Percentiles rank a stretch among this genome's conserved stretches.
Conservation (phyloP, 2,797 vertebrate genomes). For the Leptatherina wallacei region DNA sequence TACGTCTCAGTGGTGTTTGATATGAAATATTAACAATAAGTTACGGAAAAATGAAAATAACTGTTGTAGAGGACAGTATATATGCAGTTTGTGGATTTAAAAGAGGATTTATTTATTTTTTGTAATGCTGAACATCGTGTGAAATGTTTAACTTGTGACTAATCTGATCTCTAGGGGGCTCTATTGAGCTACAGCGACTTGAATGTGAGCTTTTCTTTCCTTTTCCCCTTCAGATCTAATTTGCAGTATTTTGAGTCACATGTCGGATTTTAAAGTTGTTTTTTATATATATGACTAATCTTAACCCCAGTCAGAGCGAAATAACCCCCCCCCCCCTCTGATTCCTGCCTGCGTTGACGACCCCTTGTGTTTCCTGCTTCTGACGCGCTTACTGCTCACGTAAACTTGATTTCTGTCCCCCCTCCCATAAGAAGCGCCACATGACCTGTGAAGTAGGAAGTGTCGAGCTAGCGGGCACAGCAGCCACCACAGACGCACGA, state of each 20-base stretch:
- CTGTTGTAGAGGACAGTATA: background rate
- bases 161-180: background rate
- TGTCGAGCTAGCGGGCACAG: conserved; percentile 53
- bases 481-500: conserved; percentile 21
- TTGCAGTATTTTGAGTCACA: background rate
- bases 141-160: background rate
- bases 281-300: background rate
- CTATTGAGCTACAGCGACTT: background rate
- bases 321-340: background rate
- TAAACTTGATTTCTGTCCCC: conserved; percentile 13
- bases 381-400: conserved; percentile 23
- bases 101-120: too few relatives aligned
- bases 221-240: background rate
- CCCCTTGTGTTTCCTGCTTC: background rate
- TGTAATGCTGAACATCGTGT: too few relatives aligned
- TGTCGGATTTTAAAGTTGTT: background rate
- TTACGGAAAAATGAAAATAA: background rate
- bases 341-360: background rate
- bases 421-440: conserved; percentile 75
- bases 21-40: background rate
- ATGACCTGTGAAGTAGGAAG: conserved; percentile 85
- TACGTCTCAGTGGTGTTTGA: background rate
- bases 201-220: background rate
- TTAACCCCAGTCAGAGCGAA: background rate
- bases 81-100: too few relatives aligned